Conservation (phyloP, 2,888 invertebrate genomes). For the Papilio elwesi region DNA sequence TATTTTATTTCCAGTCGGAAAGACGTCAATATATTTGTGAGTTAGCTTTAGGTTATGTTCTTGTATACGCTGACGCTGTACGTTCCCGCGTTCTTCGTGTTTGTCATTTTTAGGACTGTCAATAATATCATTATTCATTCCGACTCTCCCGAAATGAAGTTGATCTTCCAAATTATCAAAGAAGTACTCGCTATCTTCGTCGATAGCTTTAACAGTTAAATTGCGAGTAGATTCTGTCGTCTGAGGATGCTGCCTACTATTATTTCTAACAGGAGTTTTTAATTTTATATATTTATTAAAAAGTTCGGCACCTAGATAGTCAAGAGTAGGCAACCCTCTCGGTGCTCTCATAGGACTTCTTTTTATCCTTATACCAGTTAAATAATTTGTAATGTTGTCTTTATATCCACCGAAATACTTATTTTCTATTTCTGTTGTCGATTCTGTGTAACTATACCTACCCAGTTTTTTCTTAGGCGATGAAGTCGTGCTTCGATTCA, state of each 20-base stretch:
- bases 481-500: not conserved
- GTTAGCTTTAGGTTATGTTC: constrained; percentile 1
- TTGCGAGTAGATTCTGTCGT: constrained; percentile 3
- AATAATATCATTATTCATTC: not conserved
- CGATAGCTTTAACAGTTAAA: constrained; percentile 9
- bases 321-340: not conserved
- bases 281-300: constrained; percentile 31
- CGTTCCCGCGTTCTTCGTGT: not conserved
- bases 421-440: constrained; percentile 5
- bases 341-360: constrained; percentile 9
- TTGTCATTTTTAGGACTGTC: not conserved
- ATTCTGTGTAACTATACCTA: constrained; percentile 23
- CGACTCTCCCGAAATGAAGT: constrained; percentile 3
- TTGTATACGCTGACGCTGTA: not conserved
- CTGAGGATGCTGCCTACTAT: constrained; percentile 8
- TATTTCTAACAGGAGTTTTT: constrained; percentile 29
- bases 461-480: constrained; percentile 13
- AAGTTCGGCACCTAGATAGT: constrained; percentile 10
- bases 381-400: not conserved
- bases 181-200: constrained; percentile 18
- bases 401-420: constrained; percentile 14
- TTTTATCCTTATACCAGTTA: constrained; percentile 6
- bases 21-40: constrained; percentile 13
- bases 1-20: constrained; percentile 23
- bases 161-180: constrained; percentile 31